A percentile compares a stretch with the other conserved stretches of the same genome.
phyloP scores from a whole-genome alignment of 2,888 invertebrate genomes.

The Parochlus steinenii region DNA sequence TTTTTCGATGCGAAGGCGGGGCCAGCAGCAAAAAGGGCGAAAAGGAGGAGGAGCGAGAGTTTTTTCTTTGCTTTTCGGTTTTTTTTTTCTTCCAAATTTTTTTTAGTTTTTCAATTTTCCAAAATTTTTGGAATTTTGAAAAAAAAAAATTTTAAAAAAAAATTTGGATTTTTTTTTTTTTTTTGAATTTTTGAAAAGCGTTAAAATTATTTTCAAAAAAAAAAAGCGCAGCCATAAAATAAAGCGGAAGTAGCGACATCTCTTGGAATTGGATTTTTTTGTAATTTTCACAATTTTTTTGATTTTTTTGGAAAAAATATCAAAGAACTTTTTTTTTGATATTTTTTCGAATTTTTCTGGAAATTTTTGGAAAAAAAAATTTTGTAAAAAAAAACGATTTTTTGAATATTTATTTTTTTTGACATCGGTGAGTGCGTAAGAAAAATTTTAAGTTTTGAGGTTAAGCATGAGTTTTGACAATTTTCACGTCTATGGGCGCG shows the following conservation, averaged over 20 bases:
- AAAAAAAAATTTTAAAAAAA: constrained; percentile 2
- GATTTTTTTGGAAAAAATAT: no score
- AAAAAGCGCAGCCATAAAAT: background rate
- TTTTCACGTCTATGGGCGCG: background rate
- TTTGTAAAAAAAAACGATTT: background rate
- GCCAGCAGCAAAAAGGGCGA: constrained; percentile 6
- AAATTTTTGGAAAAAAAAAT: no score
- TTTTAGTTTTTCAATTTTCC: constrained; percentile 14
- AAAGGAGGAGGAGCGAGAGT: constrained; percentile 12
- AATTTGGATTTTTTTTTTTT: constrained; percentile 6
- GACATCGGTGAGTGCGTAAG: background rate
- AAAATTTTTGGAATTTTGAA: constrained; percentile 7
- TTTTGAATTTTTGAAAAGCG: background rate
- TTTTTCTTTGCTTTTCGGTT: constrained; percentile 11
- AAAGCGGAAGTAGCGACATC: background rate
- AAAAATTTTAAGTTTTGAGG: background rate
- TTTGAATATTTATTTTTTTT: background rate
- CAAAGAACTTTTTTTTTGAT: no score
- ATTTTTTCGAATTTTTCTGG: no score
- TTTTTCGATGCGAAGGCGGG: constrained; percentile 6
- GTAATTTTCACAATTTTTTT: background rate
- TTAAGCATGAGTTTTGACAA: background rate
- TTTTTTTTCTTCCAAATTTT: background rate
- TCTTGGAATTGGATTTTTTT: background rate
- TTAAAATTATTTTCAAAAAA: background rate